These are phyloP conservation scores for Procambarus virginalis DNA, from an alignment of 1,140 invertebrate species.

Conservation along the genomic window DNA sequence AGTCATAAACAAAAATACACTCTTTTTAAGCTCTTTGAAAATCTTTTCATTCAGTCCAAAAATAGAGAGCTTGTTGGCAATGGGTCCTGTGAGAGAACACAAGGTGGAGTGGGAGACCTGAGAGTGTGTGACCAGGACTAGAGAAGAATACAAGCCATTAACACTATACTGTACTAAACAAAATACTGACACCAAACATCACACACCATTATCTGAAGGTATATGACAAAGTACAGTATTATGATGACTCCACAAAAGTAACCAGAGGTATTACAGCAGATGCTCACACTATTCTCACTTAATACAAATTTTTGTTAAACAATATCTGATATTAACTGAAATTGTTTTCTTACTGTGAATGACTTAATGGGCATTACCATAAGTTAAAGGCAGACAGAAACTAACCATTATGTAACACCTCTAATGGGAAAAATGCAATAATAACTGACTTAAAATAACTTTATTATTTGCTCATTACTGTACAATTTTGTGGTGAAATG, in stretches of 20 bases:
- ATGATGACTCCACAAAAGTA: not conserved
- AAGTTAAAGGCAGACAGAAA: not conserved
- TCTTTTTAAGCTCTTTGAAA: not conserved
- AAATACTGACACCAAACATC: conserved; percentile 5
- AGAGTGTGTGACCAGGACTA: not conserved
- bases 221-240: not conserved
- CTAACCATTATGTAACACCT: not conserved
- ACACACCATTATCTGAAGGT: not conserved
- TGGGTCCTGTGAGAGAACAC: not conserved
- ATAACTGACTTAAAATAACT: not conserved
- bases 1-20: not conserved
- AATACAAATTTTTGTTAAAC: not conserved
- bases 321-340: not conserved
- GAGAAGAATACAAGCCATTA: not conserved
- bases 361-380: conserved; percentile 1
- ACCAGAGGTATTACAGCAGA: not conserved
- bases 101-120: not conserved
- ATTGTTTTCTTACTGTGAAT: not conserved
- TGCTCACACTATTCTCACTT: not conserved
- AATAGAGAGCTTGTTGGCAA: not conserved
- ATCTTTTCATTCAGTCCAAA: not conserved
- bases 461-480: not conserved
- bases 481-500: not conserved
- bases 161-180: not conserved
- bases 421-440: not conserved